Evolutionary conservation across 1,140 invertebrate genomes (phyloP).

Genomic region (Dysdera silvatica): DNA sequence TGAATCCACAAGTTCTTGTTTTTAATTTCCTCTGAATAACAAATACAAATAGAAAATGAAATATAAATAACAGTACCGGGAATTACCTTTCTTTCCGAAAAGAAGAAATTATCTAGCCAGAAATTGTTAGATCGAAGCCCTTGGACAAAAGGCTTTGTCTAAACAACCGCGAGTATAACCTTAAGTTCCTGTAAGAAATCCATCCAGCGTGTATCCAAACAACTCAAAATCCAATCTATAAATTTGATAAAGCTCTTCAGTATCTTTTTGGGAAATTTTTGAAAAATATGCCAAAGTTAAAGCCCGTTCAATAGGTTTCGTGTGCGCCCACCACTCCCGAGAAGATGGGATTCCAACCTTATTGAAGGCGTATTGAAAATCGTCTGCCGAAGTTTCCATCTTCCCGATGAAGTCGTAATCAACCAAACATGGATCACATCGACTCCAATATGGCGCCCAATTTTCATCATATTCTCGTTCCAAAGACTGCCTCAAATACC

Average conservation of each 20-base stretch:
- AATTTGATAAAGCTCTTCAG: constrained; percentile 57
- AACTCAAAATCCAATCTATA: constrained; percentile 67
- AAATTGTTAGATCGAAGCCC: too few relatives aligned
- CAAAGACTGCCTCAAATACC: constrained; percentile 34
- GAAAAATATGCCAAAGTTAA: constrained; percentile 51
- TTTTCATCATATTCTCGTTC: constrained; percentile 36
- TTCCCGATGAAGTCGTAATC: constrained; percentile 41
- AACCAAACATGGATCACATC: constrained; percentile 39
- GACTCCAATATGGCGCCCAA: constrained; percentile 39
- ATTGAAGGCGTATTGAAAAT: constrained; percentile 33
- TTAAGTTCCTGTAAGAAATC: constrained; percentile 47
- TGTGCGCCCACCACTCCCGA: not conserved
- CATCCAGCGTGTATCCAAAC: constrained; percentile 68
- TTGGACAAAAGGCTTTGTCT: too few relatives aligned
- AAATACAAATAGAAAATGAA: too few relatives aligned
- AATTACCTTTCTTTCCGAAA: too few relatives aligned
- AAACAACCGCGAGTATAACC: too few relatives aligned
- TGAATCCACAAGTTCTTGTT: too few relatives aligned
- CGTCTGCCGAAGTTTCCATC: constrained; percentile 38
- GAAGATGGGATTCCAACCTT: constrained; percentile 16
- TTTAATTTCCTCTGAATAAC: too few relatives aligned
- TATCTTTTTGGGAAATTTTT: constrained; percentile 52
- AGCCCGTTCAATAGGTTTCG: not conserved
- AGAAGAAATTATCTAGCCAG: too few relatives aligned
- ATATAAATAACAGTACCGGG: too few relatives aligned